Evolutionary conservation across 1,140 invertebrate genomes (phyloP), one percentile per base, ranked within the genome.

Genomic region (Idris sp.): DNA sequence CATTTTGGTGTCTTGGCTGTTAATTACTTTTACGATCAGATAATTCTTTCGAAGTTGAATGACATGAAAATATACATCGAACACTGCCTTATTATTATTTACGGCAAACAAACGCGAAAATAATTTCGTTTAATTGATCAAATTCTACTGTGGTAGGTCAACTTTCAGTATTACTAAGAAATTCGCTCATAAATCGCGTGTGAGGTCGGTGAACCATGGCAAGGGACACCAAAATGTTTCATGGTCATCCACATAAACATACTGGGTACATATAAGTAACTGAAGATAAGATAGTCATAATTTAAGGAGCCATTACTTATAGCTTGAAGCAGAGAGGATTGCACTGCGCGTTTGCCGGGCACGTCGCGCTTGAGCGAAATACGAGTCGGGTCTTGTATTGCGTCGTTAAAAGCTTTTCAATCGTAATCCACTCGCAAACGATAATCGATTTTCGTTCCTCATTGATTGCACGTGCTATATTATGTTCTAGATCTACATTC

Each of bases 241-340:
- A 79, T 76, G 77, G 77, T 74, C 71, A 77, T 69, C 59, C 68
- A 73, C 72, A 75, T 78, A 78, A 78, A 78, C 64, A 76, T 71
- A 56, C 77, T 13, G 68, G 58, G 61, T 74, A 71, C 76, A 58
- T 77, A 77, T 74, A 78, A 78, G 76, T 78, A 78, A 75, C 76
- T 54, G 71, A 75, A 76, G 77, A 78, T 76, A 78, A 78, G 77
- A 78, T 76, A 78, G 77, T 76, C 64, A 78, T 73, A 78, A 78
- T 78, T 78, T 78, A 76, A 76, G 77, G 74, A 78, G 77, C 76
- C 69, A 73, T 77, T 77, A 77, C 75, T 69, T 74, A 77, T 71
- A 53, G 67, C 71, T 74, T 35, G 54, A 48, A 74, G 76, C 76
- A 49, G 54, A 51, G 64, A 74, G 76, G 59, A 67, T 76, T 71